Evolutionary conservation across 2,113 vertebrate genomes (phyloP).

Genomic region (Hyla sarda): DNA sequence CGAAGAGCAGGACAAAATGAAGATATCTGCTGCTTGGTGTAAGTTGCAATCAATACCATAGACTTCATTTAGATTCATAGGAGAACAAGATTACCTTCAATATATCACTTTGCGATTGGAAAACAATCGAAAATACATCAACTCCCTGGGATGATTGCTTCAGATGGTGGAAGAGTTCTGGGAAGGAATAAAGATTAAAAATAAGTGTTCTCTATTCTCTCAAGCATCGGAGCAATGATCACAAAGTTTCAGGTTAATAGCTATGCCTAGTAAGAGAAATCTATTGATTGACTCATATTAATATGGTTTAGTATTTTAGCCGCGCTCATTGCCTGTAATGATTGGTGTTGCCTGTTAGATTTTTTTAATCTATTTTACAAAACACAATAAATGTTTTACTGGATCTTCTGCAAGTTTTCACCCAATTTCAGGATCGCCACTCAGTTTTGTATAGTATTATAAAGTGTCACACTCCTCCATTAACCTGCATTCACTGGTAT

Average conservation of each 20-base stretch:
- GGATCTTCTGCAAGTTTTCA: constrained; percentile 37
- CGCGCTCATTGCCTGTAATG: constrained; percentile 44
- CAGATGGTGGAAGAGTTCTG: constrained; percentile 57
- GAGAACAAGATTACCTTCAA: constrained; percentile 61
- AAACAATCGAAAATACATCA: constrained; percentile 61
- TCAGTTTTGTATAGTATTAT: constrained; percentile 18
- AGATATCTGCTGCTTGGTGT: constrained; percentile 48
- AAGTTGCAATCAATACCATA: constrained; percentile 59
- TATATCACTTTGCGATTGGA: constrained; percentile 60
- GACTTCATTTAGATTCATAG: constrained; percentile 60
- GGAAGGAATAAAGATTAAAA: constrained; percentile 61
- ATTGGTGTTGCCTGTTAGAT: constrained; percentile 36
- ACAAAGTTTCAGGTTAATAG: constrained; percentile 61
- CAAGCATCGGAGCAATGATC: constrained; percentile 48
- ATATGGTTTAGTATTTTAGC: constrained; percentile 58
- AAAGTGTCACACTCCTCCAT: neutral
- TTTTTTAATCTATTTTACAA: constrained; percentile 56
- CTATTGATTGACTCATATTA: constrained; percentile 59
- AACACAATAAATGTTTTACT: constrained; percentile 56
- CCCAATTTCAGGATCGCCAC: constrained; percentile 48
- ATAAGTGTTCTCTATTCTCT: constrained; percentile 57
- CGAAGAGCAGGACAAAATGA: constrained; percentile 25
- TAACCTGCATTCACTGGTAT: neutral
- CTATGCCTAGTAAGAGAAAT: constrained; percentile 60
- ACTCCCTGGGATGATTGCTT: constrained; percentile 59